A percentile compares a stretch with the other conserved stretches of the same genome.
Conservation (phyloP, 2,113 vertebrate genomes). For the Myiagra hebetior region DNA sequence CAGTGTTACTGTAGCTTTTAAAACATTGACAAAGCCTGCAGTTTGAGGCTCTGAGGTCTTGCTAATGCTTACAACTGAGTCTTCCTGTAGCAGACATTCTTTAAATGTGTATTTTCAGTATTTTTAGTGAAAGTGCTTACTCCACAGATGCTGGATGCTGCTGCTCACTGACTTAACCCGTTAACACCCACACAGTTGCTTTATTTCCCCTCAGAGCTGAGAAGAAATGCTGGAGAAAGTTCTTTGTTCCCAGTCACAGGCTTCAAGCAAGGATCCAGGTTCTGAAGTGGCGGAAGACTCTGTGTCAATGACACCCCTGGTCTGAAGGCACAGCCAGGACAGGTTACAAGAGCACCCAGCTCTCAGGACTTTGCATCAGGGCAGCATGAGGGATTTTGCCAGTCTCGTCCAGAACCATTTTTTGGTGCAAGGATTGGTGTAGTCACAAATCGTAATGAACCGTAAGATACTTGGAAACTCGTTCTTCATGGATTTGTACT, state of each 20-base stretch:
- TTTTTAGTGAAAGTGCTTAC: background rate
- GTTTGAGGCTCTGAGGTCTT: background rate
- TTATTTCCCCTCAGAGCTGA: background rate
- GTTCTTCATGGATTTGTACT: slow-evolving; percentile 88
- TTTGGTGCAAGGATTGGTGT: slow-evolving; percentile 89
- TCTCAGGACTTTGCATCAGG: slow-evolving; percentile 43
- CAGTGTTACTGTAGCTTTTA: background rate
- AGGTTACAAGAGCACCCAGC: background rate
- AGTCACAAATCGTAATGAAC: slow-evolving; percentile 94
- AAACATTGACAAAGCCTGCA: background rate
- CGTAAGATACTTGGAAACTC: slow-evolving; percentile 92
- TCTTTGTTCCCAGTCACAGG: background rate
- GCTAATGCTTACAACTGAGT: background rate
- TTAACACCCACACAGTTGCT: background rate
- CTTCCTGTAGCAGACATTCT: background rate
- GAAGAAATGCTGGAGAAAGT: background rate
- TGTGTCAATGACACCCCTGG: background rate
- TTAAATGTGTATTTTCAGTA: background rate
- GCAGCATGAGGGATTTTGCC: slow-evolving; percentile 86
- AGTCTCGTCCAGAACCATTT: slow-evolving; percentile 93
- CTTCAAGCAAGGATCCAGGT: background rate
- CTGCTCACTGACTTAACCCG: background rate
- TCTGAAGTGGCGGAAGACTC: background rate
- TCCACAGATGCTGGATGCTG: background rate
- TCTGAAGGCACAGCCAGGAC: background rate